Evolutionary conservation across 2,888 invertebrate species (phyloP).

Genomic region (Mylabris sibirica): DNA sequence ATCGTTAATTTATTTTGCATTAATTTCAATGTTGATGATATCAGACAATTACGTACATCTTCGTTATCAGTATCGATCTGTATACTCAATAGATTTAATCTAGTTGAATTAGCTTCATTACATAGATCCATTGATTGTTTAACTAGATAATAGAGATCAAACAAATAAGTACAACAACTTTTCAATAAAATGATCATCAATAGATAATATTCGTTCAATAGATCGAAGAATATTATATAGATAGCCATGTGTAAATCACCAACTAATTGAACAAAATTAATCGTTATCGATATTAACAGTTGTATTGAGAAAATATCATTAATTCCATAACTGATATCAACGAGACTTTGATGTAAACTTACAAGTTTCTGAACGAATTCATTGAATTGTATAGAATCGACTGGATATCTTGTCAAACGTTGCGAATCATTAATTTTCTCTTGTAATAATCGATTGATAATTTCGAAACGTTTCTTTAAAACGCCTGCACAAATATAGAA

Average conservation of each 20-base stretch:
- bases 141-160: conserved; percentile 22
- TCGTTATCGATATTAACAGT: conserved; percentile 23
- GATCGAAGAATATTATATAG: conserved; percentile 24
- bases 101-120: conserved; percentile 39
- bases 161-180: conserved; percentile 17
- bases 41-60: conserved; percentile 16
- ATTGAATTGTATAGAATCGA: conserved; percentile 23
- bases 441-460: conserved; percentile 21
- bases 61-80: conserved; percentile 39
- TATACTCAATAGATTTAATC: conserved; percentile 37
- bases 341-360: conserved; percentile 30
- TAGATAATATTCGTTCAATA: conserved; percentile 13
- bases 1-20: conserved; percentile 29
- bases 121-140: conserved; percentile 20
- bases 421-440: conserved; percentile 30
- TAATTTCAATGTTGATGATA: conserved; percentile 18
- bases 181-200: conserved; percentile 16
- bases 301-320: conserved; percentile 32
- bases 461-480: conserved; percentile 18
- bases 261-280: conserved; percentile 25
- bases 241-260: conserved; percentile 26
- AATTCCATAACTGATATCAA: conserved; percentile 18
- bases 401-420: conserved; percentile 27
- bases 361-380: conserved; percentile 22
- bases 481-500: conserved; percentile 8